A percentile compares a stretch with the other conserved stretches of the same genome.
Conservation (phyloP, 2,888 invertebrate genomes). For the Stenotaenia linearis region DNA sequence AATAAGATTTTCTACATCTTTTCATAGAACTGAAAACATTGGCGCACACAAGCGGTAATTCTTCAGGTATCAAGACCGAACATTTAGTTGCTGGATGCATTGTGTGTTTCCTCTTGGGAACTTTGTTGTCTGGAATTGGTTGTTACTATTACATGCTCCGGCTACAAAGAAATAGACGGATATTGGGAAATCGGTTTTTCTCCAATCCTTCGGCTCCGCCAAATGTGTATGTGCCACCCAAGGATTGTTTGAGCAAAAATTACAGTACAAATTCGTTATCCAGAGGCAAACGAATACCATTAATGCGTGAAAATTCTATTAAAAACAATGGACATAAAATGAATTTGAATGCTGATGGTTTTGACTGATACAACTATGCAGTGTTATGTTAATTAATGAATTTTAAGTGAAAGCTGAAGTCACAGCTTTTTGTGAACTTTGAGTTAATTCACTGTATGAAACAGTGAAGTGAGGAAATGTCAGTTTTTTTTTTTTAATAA, state of each 20-base stretch:
- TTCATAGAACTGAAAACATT: not conserved
- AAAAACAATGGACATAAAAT: slow-evolving; percentile 62
- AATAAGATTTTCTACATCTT: too few species aligned
- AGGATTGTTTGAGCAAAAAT: slow-evolving; percentile 29
- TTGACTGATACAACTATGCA: not conserved
- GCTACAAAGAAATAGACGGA: slow-evolving; percentile 42
- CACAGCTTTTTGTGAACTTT: not conserved
- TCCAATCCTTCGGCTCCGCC: not conserved
- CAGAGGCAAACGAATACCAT: slow-evolving; percentile 27
- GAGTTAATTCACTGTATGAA: not conserved
- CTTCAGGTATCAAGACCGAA: slow-evolving; percentile 32
- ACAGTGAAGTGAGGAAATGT: not conserved
- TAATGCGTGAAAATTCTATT: slow-evolving; percentile 55
- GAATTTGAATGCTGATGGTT: not conserved
- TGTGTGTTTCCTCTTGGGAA: slow-evolving; percentile 44
- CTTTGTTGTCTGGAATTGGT: slow-evolving; percentile 47
- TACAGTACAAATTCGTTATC: slow-evolving; percentile 21
- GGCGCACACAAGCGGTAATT: not conserved
- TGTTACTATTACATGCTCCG: slow-evolving; percentile 51
- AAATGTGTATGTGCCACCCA: slow-evolving; percentile 30
- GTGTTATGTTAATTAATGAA: not conserved
- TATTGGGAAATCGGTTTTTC: not conserved
- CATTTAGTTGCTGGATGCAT: slow-evolving; percentile 39
- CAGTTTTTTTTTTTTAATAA: not conserved
- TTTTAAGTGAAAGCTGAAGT: not conserved